phyloP scores from a whole-genome alignment of 2,113 vertebrate species.

The Erythrolamprus reginae region DNA sequence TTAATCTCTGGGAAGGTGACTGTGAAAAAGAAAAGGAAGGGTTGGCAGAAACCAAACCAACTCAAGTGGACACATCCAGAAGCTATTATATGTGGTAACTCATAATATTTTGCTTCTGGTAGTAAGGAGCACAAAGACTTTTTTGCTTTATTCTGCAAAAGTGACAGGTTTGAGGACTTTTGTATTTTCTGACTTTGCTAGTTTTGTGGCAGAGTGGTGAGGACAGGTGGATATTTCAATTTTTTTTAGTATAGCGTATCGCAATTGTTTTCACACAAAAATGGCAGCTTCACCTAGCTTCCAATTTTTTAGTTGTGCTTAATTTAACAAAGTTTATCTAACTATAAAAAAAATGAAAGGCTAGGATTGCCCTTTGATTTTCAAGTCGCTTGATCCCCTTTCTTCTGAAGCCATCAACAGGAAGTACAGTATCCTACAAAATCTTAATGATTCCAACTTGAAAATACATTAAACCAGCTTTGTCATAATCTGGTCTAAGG shows the following conservation, averaged over 20 bases:
- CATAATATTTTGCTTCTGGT: conserved; percentile 75
- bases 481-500: conserved; percentile 71
- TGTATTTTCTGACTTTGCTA: conserved; percentile 83
- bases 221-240: conserved; percentile 70
- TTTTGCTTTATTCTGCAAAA: conserved; percentile 88
- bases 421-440: conserved; percentile 52
- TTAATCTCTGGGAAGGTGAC: conserved; percentile 97
- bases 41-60: conserved; percentile 82
- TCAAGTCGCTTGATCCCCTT: conserved; percentile 46
- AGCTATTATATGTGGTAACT: conserved; percentile 99
- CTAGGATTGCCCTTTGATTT: conserved; percentile 53
- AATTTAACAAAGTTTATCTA: conserved; percentile 72
- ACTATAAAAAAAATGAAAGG: conserved; percentile 60
- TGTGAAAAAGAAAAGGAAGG: conserved; percentile 94
- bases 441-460: conserved; percentile 48
- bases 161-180: conserved; percentile 73
- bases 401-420: conserved; percentile 57
- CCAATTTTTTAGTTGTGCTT: conserved; percentile 68
- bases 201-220: conserved; percentile 70
- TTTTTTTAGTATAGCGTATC: conserved; percentile 82
- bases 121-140: conserved; percentile 82
- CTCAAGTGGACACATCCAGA: conserved; percentile 95
- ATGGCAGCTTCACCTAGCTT: conserved; percentile 78
- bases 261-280: conserved; percentile 70
- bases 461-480: conserved; percentile 71